A percentile compares a stretch with the other conserved stretches of the same genome.
Evolutionary conservation across 2,888 invertebrate species (phyloP).

Genomic region (Torymus auratus): DNA sequence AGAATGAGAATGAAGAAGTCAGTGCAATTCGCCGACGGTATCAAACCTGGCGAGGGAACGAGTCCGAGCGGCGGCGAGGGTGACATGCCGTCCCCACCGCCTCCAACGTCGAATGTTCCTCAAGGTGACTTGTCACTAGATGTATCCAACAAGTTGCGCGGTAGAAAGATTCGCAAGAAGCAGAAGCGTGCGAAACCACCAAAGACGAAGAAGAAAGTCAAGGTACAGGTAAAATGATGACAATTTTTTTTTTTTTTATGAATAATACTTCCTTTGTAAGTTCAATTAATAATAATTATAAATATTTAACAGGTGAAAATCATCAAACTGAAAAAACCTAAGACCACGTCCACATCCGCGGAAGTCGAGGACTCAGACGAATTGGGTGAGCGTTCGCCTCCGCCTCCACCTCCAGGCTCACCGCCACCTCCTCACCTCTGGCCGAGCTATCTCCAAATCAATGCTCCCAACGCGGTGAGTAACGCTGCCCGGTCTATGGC

Average conservation of each 20-base stretch:
- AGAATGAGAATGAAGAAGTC: conserved; percentile 72
- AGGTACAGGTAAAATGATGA: conserved; percentile 71
- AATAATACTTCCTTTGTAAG: too few relatives aligned
- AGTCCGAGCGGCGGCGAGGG: conserved; percentile 80
- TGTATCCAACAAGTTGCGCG: conserved; percentile 66
- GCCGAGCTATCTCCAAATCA: conserved; percentile 72
- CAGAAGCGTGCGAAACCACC: conserved; percentile 78
- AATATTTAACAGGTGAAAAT: conserved; percentile 75
- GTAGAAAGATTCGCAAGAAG: conserved; percentile 78
- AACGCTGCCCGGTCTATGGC: neutral
- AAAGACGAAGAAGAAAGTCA: conserved; percentile 78
- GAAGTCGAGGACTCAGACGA: conserved; percentile 77
- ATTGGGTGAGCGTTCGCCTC: conserved; percentile 79
- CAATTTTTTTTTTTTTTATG: too few relatives aligned
- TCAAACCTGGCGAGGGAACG: conserved; percentile 80
- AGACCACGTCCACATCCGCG: conserved; percentile 63
- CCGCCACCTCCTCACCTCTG: conserved; percentile 79
- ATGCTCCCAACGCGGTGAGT: neutral
- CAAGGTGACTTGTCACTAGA: conserved; percentile 64
- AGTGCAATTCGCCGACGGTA: conserved; percentile 82
- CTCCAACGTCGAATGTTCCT: conserved; percentile 68
- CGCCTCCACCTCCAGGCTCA: conserved; percentile 81
- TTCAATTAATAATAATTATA: too few relatives aligned
- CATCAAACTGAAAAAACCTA: conserved; percentile 74
- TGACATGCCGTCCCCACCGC: conserved; percentile 81